These are phyloP conservation scores for Diplosoma virens DNA, from an alignment of 23 tunicate species.

Conservation along the genomic window DNA sequence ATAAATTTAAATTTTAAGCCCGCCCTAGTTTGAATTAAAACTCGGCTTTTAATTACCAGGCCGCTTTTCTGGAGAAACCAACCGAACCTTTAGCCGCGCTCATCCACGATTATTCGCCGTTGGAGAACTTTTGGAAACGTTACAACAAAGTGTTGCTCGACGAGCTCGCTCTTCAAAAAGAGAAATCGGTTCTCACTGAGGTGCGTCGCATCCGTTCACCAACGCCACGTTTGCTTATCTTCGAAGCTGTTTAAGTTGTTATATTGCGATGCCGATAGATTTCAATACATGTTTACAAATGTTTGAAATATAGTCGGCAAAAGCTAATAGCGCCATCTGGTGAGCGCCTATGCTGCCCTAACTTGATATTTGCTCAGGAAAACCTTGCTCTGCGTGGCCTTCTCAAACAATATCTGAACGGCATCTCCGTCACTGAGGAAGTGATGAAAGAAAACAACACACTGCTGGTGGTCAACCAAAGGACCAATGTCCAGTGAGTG, in stretches of 20 bases:
- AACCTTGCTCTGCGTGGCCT: constrained; percentile 77
- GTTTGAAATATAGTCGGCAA: no score
- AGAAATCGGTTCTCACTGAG: constrained; percentile 56
- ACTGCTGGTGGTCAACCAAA: constrained; percentile 92
- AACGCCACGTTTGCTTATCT: no score
- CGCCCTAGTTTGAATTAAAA: no score
- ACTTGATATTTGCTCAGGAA: constrained; percentile 34
- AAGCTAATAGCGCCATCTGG: no score
- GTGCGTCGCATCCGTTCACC: no score
- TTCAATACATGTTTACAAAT: no score
- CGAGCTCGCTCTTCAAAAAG: constrained; percentile 86
- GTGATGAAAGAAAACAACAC: constrained; percentile 81
- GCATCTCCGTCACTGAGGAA: constrained; percentile 95
- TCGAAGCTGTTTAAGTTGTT: no score
- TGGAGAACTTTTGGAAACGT: constrained; percentile 96
- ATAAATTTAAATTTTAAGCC: no score
- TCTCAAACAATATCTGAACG: constrained; percentile 90
- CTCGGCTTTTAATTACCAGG: constrained; percentile 29
- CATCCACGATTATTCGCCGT: constrained; percentile 78
- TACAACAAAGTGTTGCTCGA: constrained; percentile 93
- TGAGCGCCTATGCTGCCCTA: no score
- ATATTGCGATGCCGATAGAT: no score
- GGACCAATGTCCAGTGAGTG: constrained; percentile 75
- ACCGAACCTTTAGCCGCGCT: constrained; percentile 58
- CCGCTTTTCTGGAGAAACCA: constrained; percentile 68